A percentile compares a stretch with the other conserved stretches of the same genome.
Conservation (phyloP, 2,797 vertebrate species). For the Typhlichthys subterraneus region DNA sequence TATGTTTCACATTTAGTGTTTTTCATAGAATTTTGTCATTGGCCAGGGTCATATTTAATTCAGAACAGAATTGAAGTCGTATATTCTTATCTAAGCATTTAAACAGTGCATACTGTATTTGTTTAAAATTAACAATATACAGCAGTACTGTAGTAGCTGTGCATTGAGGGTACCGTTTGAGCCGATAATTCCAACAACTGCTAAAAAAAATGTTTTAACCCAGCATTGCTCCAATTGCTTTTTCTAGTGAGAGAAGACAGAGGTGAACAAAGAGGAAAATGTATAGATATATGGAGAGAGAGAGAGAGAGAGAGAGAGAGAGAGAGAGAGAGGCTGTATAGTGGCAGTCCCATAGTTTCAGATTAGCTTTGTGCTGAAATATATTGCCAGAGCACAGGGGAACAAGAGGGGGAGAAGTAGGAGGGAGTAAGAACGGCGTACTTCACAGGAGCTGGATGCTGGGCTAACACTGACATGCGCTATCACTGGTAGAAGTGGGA, state of each 20-base stretch:
- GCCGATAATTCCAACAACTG: too few species aligned
- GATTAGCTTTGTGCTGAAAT: conserved; percentile 64
- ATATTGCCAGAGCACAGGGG: conserved; percentile 50
- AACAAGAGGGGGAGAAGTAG: conserved; percentile 1
- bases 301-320: conserved; percentile 14
- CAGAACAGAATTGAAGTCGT: not conserved
- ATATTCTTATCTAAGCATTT: not conserved
- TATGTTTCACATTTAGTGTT: not conserved
- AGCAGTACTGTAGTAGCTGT: too few species aligned
- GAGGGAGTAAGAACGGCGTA: conserved; percentile 42
- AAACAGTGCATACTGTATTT: not conserved
- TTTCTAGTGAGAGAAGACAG: not conserved
- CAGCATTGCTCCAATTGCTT: too few species aligned
- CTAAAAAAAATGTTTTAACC: too few species aligned
- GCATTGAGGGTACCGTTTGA: too few species aligned
- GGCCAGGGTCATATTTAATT: too few species aligned
- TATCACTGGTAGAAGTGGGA: conserved; percentile 26
- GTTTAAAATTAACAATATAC: not conserved
- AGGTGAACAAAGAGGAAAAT: not conserved
- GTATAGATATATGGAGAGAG: conserved; percentile 9
- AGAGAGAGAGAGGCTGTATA: conserved; percentile 11
- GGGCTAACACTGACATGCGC: conserved; percentile 22
- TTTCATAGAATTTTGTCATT: not conserved
- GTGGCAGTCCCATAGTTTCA: conserved; percentile 51
- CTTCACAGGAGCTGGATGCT: conserved; percentile 53